phyloP scores from a whole-genome alignment of 2,797 vertebrate genomes.

The Heterohyrax brucei region DNA sequence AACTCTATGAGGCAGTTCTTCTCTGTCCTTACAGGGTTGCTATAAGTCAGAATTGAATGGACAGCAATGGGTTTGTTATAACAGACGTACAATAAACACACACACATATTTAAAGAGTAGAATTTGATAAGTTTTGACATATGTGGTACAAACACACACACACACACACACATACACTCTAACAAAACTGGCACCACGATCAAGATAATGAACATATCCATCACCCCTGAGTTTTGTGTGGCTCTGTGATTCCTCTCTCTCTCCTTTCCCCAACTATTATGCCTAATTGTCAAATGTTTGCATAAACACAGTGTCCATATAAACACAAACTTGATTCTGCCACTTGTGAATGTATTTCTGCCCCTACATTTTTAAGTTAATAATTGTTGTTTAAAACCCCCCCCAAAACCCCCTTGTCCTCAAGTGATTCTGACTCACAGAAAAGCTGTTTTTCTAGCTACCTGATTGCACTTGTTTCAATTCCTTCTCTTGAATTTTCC shows the following conservation, averaged over 20 bases:
- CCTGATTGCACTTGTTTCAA: conserved; percentile 36
- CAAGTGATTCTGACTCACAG: no score
- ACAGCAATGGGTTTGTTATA: no score
- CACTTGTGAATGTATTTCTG: conserved; percentile 50
- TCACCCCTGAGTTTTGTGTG: neutral
- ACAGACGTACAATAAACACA: neutral
- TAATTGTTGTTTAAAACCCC: conserved; percentile 38
- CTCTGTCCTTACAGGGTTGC: no score
- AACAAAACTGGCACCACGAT: neutral
- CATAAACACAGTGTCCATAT: neutral
- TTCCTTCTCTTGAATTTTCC: neutral
- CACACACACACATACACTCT: neutral
- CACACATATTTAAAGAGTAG: neutral
- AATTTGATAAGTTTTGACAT: conserved; percentile 18
- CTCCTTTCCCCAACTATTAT: neutral
- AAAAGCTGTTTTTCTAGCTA: neutral
- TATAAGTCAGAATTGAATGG: no score
- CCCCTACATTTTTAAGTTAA: neutral
- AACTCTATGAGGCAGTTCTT: no score
- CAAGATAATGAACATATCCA: neutral
- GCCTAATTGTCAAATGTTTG: conserved; percentile 27
- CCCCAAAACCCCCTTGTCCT: neutral
- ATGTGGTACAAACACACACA: neutral
- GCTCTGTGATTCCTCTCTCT: neutral
- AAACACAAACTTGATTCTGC: conserved; percentile 20